Percentiles rank a stretch among this genome's conserved stretches.
Conservation (phyloP, 1,140 invertebrate species). For the Rhyzopertha dominica region DNA sequence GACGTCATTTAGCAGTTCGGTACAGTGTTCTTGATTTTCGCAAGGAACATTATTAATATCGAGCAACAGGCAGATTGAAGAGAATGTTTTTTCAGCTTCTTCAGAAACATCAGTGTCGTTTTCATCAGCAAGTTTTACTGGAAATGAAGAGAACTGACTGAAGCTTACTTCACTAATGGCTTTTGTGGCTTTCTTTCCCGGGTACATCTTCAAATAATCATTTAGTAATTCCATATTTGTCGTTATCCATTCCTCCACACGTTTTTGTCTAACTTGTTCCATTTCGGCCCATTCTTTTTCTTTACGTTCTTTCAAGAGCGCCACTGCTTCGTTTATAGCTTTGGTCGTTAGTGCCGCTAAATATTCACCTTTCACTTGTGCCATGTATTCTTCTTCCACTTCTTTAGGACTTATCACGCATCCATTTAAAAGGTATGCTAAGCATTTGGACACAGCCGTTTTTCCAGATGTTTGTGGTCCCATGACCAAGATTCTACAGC, state of each 20-base stretch:
- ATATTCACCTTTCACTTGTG: conserved; percentile 38
- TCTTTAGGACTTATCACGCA: conserved; percentile 38
- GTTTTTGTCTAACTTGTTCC: conserved; percentile 15
- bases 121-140: neutral
- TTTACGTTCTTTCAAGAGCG: conserved; percentile 43
- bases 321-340: conserved; percentile 46
- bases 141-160: neutral
- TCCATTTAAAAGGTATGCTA: conserved; percentile 37
- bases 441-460: conserved; percentile 38
- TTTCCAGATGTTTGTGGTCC: conserved; percentile 45
- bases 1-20: conserved; percentile 17
- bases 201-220: no score
- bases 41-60: neutral
- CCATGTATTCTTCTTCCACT: conserved; percentile 36
- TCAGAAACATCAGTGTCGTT: neutral
- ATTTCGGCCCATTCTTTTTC: conserved; percentile 34
- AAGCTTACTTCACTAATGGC: no score
- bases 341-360: conserved; percentile 42
- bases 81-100: neutral
- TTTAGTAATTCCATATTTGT: conserved; percentile 1
- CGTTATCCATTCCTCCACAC: conserved; percentile 15
- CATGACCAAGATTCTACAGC: conserved; percentile 46
- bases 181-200: no score
- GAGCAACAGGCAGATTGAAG: neutral
- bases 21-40: no score